Percentiles rank a stretch among this genome's conserved stretches.
Evolutionary conservation across 2,888 invertebrate genomes (phyloP).

Genomic region (Lepidochrysops patricia): DNA sequence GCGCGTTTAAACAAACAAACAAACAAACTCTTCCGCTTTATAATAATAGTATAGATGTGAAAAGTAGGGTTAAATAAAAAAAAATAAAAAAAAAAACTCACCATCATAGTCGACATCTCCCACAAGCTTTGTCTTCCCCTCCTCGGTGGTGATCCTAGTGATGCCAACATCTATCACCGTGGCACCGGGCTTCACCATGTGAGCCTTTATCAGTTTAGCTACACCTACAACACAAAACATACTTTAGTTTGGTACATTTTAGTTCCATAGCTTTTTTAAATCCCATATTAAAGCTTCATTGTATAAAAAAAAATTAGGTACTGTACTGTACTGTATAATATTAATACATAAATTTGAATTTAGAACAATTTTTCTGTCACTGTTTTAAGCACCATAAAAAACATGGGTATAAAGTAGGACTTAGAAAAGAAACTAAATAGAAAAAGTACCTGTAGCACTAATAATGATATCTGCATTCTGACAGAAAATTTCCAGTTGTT

Average conservation of each 20-base stretch:
- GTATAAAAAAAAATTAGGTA: no score
- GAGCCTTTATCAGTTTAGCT: slow-evolving; percentile 82
- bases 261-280: no score
- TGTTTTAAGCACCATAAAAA: no score
- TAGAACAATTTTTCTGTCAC: no score
- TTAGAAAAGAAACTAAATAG: slow-evolving; percentile 28
- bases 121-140: slow-evolving; percentile 82
- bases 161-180: slow-evolving; percentile 93
- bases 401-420: background rate
- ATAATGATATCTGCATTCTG: slow-evolving; percentile 85
- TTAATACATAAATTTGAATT: no score
- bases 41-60: no score
- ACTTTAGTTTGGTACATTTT: slow-evolving; percentile 14
- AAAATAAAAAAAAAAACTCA: slow-evolving; percentile 37
- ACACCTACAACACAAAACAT: slow-evolving; percentile 69
- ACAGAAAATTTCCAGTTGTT: slow-evolving; percentile 81
- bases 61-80: no score
- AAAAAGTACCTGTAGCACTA: slow-evolving; percentile 77
- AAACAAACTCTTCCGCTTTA: no score
- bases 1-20: no score
- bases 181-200: slow-evolving; percentile 92
- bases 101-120: slow-evolving; percentile 93
- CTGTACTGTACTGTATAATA: no score
- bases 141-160: slow-evolving; percentile 78
- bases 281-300: no score